phyloP scores from a whole-genome alignment of 2,797 vertebrate genomes.

The Periparus ater region DNA sequence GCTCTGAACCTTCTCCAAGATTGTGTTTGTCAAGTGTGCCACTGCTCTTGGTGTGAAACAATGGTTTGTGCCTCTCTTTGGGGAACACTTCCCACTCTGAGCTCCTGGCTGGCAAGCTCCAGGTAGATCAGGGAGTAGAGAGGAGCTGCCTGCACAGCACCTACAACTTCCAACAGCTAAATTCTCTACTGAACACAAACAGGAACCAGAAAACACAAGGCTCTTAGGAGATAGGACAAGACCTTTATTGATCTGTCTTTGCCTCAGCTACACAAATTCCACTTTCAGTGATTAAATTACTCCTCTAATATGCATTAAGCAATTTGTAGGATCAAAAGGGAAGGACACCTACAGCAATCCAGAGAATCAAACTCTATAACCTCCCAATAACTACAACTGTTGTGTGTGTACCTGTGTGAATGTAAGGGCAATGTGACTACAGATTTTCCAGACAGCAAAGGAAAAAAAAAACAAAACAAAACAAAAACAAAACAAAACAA shows the following conservation, averaged over 20 bases:
- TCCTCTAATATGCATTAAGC: neutral
- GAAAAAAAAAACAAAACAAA: neutral
- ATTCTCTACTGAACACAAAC: neutral
- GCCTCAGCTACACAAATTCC: neutral
- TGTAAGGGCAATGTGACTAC: neutral
- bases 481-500: too few species aligned
- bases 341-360: neutral
- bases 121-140: neutral
- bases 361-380: neutral
- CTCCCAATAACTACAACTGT: neutral
- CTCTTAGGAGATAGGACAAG: neutral
- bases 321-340: neutral
- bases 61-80: neutral
- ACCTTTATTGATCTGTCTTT: neutral
- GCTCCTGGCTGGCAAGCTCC: neutral
- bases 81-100: neutral
- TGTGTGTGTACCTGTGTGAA: neutral
- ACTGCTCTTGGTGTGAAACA: neutral
- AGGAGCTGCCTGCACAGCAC: neutral
- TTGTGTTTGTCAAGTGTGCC: neutral
- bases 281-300: neutral
- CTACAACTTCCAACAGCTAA: neutral
- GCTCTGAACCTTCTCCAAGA: neutral
- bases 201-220: neutral
- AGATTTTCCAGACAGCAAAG: neutral